phyloP scores from a whole-genome alignment of 2,888 invertebrate genomes.

The Lissocephala sabroskyi region DNA sequence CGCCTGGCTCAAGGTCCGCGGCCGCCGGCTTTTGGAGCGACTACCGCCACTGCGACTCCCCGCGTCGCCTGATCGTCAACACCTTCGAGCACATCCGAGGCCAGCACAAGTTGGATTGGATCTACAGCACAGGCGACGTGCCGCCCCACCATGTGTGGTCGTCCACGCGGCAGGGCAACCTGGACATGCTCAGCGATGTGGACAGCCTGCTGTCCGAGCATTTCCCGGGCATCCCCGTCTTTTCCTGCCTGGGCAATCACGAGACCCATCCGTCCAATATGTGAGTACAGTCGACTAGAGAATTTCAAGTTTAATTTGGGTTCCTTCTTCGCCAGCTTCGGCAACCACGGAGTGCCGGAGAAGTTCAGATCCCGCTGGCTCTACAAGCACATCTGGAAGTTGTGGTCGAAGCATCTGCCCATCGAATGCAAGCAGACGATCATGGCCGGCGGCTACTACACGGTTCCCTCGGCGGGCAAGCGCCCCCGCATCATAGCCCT shows the following conservation, averaged over 20 bases:
- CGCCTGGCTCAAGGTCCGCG: conserved; percentile 15
- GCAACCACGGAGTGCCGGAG: conserved; percentile 74
- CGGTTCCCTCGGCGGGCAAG: conserved; percentile 76
- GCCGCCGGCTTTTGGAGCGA: conserved; percentile 88
- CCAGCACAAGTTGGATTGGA: conserved; percentile 77
- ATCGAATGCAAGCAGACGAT: conserved; percentile 76
- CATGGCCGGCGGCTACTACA: conserved; percentile 84
- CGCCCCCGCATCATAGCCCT: conserved; percentile 84
- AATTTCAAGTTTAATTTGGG: too few relatives aligned
- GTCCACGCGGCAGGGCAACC: conserved; percentile 80
- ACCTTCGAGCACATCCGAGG: conserved; percentile 77
- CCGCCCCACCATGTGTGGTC: conserved; percentile 91
- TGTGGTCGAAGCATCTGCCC: conserved; percentile 82
- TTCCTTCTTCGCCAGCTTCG: too few relatives aligned
- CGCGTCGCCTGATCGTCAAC: conserved; percentile 79
- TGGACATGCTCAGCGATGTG: conserved; percentile 75
- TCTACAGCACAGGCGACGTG: conserved; percentile 91
- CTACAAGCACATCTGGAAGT: conserved; percentile 79
- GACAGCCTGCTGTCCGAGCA: conserved; percentile 74
- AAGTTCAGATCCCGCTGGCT: conserved; percentile 80
- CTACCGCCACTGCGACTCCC: conserved; percentile 84
- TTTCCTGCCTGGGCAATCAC: conserved; percentile 86
- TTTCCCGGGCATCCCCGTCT: conserved; percentile 78
- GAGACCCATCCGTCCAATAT: conserved; percentile 88
- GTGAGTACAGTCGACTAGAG: too few relatives aligned